These are phyloP conservation scores for Bathynomus jamesi DNA, from an alignment of 1,140 invertebrate genomes.

Conservation along the genomic window DNA sequence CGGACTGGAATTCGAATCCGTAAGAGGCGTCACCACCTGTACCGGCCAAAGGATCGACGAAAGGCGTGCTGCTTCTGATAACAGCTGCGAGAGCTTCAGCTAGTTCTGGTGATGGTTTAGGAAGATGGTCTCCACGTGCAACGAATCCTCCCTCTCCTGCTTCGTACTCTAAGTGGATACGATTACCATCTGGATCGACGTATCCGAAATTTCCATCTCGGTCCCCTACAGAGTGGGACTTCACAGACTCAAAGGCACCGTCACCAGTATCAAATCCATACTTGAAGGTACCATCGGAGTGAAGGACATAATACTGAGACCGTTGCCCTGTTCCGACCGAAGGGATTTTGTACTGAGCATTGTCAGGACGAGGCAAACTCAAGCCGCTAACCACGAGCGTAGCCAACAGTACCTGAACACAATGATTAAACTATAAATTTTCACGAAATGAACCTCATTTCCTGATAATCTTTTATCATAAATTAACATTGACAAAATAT, in stretches of 20 bases:
- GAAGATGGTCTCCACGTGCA: conserved; percentile 5
- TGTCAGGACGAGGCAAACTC: neutral
- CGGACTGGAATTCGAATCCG: conserved; percentile 37
- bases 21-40: conserved; percentile 32
- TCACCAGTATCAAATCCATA: conserved; percentile 31
- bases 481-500: too few relatives aligned
- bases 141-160: conserved; percentile 26
- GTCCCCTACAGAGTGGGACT: conserved; percentile 3
- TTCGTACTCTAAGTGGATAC: conserved; percentile 13
- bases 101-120: neutral
- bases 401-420: neutral
- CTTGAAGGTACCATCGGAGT: conserved; percentile 10
- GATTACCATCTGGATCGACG: conserved; percentile 21
- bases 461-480: too few relatives aligned
- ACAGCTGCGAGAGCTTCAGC: neutral
- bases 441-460: too few relatives aligned
- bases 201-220: conserved; percentile 21
- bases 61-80: neutral
- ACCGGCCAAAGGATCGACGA: conserved; percentile 22
- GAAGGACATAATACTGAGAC: neutral
- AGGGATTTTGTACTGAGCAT: neutral
- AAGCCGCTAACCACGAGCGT: neutral
- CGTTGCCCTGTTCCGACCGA: neutral
- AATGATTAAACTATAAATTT: too few relatives aligned
- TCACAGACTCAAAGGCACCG: conserved; percentile 23